Evolutionary conservation across 2,113 vertebrate species (phyloP).

Genomic region (Hemichromis elongatus): DNA sequence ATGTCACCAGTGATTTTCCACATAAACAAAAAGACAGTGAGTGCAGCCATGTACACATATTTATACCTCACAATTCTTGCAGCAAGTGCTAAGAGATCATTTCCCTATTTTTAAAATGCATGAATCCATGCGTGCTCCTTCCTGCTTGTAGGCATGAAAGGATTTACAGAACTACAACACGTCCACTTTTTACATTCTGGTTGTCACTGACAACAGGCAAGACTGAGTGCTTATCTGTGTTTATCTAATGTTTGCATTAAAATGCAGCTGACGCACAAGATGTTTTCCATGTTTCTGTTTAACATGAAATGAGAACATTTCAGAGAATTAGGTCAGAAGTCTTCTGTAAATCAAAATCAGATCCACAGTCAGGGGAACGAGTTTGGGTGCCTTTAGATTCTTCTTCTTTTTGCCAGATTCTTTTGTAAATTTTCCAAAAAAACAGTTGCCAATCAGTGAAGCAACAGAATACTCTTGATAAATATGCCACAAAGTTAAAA

Average conservation of each 20-base stretch:
- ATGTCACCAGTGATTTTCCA: not conserved
- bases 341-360: not conserved
- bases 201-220: not conserved
- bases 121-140: not conserved
- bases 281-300: conserved; percentile 1
- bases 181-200: not conserved
- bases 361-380: not conserved
- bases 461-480: not conserved
- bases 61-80: not conserved
- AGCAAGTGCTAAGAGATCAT: not conserved
- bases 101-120: not conserved
- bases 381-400: not conserved
- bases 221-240: not conserved
- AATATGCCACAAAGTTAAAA: not conserved
- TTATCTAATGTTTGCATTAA: not conserved
- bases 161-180: not conserved
- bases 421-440: not conserved
- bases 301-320: conserved; percentile 10
- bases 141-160: not conserved
- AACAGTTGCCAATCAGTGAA: not conserved
- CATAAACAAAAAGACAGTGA: not conserved
- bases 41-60: not conserved
- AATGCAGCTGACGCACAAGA: conserved; percentile 18
- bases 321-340: not conserved
- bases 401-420: not conserved